Base-by-base conservation (phyloP, 2,113 vertebrate genomes). In the Telmatochromis sp. region DNA sequence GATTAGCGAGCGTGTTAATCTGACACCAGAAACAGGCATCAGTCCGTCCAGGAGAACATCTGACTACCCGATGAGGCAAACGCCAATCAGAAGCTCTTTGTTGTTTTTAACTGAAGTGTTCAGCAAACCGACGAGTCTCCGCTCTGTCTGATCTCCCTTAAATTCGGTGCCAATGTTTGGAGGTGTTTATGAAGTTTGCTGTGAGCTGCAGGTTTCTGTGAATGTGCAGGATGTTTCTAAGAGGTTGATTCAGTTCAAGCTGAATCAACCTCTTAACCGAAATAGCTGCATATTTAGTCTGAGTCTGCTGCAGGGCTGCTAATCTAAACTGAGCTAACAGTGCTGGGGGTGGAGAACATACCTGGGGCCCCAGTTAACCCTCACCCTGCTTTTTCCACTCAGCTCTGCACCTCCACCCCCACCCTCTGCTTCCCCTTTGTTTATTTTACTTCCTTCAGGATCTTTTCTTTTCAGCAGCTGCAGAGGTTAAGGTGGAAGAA, bases 211-310 rank as follows among this genome's bases (percentile, higher is more conserved):
- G 55, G 45, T 80, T 83, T 13, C 9, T 11, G 68, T 58, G 23
- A 50, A 78, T 6, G 57, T 75, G 60, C 40, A 73, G 55, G 78
- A 28, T 17, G 60, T 75, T 53, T 50, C 65, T n/a, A 55, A 84
- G 53, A 51, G 26, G 54, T 7, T 4, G 40, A 55, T 79, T 53
- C 86, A 47, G 53, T 84, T 86, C 78, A 82, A 21, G 35, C 55
- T 47, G 51, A 42, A 54, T 19, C 40, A 45, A 2, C 54, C 84
- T 84, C 87, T 26, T 80, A 89, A 90, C 85, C 81, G 73, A 84
- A 83, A 54, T 21, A 33, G 55, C 45, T 80, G 82, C 28, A 65
- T 85, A 87, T 94, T 93, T 93, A 88, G 90, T 92, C 86, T 91
- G 71, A 88, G 88, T 82, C 89, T 82, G 89, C 86, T 45, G 89